Percentiles rank a stretch among this genome's conserved stretches.
Evolutionary conservation across 2,888 invertebrate species (phyloP).

Genomic region (Dicroscelio sp.): DNA sequence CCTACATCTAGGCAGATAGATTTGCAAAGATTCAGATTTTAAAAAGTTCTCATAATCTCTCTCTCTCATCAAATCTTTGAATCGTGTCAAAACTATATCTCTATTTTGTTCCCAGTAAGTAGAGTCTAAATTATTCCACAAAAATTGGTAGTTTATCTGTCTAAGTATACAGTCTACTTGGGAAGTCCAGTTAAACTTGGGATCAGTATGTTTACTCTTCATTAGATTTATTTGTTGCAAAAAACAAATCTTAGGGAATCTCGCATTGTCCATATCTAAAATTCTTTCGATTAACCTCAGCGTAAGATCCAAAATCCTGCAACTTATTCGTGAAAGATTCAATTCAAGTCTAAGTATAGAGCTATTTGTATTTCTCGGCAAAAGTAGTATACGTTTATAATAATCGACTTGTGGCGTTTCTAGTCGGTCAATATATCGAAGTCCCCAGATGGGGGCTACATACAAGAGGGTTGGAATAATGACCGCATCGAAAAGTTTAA

Average conservation of each 20-base stretch:
- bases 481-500: not conserved
- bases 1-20: not conserved
- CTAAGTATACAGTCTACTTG: not conserved
- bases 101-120: too few species aligned
- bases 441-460: not conserved
- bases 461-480: not conserved
- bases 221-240: not conserved
- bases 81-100: not conserved
- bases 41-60: not conserved
- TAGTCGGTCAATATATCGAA: not conserved
- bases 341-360: not conserved
- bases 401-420: not conserved
- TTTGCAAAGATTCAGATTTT: not conserved
- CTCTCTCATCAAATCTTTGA: not conserved
- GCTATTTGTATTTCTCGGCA: not conserved
- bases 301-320: not conserved
- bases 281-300: not conserved
- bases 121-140: not conserved
- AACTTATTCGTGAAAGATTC: not conserved
- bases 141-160: not conserved
- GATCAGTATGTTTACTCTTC: not conserved
- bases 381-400: not conserved
- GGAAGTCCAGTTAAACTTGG: not conserved
- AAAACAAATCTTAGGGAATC: not conserved
- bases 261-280: not conserved